Evolutionary conservation across 2,888 invertebrate genomes (phyloP), one percentile per base, ranked within the genome.

Genomic region (Oscheius onirici): DNA sequence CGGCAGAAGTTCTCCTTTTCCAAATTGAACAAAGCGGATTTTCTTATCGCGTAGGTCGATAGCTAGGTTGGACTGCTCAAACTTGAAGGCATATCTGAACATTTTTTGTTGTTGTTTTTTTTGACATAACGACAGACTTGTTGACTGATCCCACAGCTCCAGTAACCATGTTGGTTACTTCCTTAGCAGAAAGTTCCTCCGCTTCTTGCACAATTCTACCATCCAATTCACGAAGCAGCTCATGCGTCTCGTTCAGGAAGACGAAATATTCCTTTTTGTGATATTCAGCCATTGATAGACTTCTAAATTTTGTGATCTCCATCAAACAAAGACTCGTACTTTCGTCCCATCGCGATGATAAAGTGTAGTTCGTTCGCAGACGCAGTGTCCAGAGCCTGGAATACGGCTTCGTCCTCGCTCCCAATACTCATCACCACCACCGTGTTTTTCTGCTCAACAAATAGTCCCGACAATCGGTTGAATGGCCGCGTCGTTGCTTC

Each of bases 331-430:
- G 26, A 55, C 8, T 5, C n/a, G 13, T 24, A 55, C 55, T 28
- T 55, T 26, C 55, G 24, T 26, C 55, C 55, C 55, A 55, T 26
- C 26, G 55, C 55, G 28, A 55, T 55, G 55, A 55, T 26, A n/a
- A 55, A 55, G 28, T 20, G 22, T n/a, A 55, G 28, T n/a, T 28
- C 8, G n/a, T 55, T 55, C 8, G 15, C 2, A n/a, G 10, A 10
- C 10, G 28, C 28, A 13, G 55, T 55, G 26, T 55, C 55, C 13
- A 55, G n/a, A 15, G 55, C 55, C 15, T 15, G 26, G n/a, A 55
- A 55, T 3, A 28, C 55, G 2, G 26, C 11, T 8, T 24, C 26
- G n/a, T 55, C 55, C 15, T 55, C 8, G 34, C 34, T 34, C 34
- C 8, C 55, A 28, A 55, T 26, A 28, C 55, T 55, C 26, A 55